These are phyloP conservation scores for Sarotherodon lohbergeri DNA, from an alignment of 2,113 vertebrate species.

Conservation along the genomic window DNA sequence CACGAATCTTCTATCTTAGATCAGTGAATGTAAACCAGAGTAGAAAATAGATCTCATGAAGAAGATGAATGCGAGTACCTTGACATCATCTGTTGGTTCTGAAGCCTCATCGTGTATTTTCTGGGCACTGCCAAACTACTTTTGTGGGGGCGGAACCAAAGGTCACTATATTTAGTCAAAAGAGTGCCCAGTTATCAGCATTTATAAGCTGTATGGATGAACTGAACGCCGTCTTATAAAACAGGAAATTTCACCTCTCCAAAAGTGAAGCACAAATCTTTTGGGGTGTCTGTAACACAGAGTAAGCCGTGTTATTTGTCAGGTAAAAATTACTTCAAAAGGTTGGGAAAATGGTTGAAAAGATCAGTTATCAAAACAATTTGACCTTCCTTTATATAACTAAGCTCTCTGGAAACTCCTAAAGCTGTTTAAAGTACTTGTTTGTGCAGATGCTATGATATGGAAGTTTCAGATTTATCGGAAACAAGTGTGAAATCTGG, in stretches of 20 bases:
- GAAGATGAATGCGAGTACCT: too few relatives aligned
- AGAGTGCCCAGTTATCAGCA: background rate
- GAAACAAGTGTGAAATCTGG: background rate
- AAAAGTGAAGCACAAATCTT: fast-evolving
- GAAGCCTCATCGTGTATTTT: too few relatives aligned
- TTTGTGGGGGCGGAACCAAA: fast-evolving
- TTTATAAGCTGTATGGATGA: background rate
- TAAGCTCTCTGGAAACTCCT: background rate
- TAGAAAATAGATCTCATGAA: background rate
- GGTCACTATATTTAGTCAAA: background rate
- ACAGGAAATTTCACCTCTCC: fast-evolving
- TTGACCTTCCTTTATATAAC: background rate
- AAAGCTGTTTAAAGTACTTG: background rate
- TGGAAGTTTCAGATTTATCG: background rate
- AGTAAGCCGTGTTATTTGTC: background rate
- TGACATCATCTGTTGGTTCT: too few relatives aligned
- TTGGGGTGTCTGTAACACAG: background rate
- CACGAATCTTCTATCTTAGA: background rate
- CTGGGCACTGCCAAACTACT: too few relatives aligned
- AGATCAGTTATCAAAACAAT: background rate
- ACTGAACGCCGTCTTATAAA: background rate
- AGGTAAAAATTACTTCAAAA: background rate
- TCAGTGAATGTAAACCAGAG: background rate
- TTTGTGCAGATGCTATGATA: background rate
- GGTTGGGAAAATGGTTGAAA: fast-evolving